Base-by-base conservation (phyloP, 2,888 invertebrate species). In the Hemithea aestivaria region DNA sequence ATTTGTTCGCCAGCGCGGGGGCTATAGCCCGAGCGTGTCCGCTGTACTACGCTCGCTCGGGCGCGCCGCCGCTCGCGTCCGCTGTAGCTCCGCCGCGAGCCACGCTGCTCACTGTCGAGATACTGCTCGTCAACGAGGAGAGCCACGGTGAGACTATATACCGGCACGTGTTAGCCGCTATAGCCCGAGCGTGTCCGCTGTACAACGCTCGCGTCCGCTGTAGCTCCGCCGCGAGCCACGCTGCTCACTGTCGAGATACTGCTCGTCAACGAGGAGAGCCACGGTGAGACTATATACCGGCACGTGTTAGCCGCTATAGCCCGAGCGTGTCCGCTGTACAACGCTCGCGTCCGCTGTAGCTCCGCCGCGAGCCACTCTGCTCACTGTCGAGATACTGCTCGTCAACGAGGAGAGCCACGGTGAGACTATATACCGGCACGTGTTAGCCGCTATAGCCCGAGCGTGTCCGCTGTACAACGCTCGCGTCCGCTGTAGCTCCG, bases 1-100 rank as follows among this genome's bases (percentile, higher is more conserved):
- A 96, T 67, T 88, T 93, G 1, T 91, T 93, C 59, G 94, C 96
- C 1, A 93, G 93, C 48, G 95, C 92, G 0, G 92, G 93, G 70
- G 94, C 94, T 5, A 90, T 96, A 7, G 94, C 94, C 0, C 90
- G 96, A 34, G 92, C 94, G 7, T 93, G 93, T 71, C 96, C 96
- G 6, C 78, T 92, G 33, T 97, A 90, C 87, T 53, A 53, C 12
- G 77, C 82, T 38, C 76, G 84, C 24, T 73, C 81, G 1, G 65
- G 59, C 10, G 53, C 16, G 42, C 52, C 37, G 35, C 43, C 20
- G 20, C 40, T 9, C 7, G 78, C 1, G 65, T 3, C 10, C 20
- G 12, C 26, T 12, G 29, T 32, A 24, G n/a, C 46, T 49, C 9
- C 88, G 28, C 69, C 53, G 25, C 50, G 21, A 35, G 49, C 39